Conservation (phyloP, 1,140 invertebrate species). For the Penaeus indicus region DNA sequence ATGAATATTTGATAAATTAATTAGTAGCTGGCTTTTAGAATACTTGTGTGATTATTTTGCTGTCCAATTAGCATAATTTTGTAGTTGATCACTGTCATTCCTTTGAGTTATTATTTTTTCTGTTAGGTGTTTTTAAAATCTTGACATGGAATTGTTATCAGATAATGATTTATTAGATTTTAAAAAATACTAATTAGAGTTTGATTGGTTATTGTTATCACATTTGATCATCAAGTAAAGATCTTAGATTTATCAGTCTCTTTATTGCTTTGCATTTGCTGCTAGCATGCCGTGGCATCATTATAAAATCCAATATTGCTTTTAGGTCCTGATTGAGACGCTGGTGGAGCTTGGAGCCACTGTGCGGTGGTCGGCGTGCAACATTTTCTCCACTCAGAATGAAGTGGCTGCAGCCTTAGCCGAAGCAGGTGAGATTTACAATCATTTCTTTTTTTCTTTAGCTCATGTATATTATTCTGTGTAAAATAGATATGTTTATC, state of each 20-base stretch:
- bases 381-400: conserved; percentile 99
- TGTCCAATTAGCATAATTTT: no score
- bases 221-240: neutral
- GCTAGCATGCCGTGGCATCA: neutral
- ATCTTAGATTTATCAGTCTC: neutral
- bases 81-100: no score
- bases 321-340: conserved; percentile 88
- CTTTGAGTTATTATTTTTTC: no score
- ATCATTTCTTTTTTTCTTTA: no score
- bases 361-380: conserved; percentile 94
- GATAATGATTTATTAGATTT: neutral
- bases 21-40: no score
- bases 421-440: conserved; percentile 77
- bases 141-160: no score
- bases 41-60: no score
- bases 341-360: conserved; percentile 87
- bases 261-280: neutral
- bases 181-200: neutral
- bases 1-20: no score
- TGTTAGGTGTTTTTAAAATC: no score
- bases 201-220: neutral
- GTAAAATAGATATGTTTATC: no score
- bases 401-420: conserved; percentile 97
- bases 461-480: no score
- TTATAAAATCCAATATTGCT: conserved; percentile 57